Percentiles rank a stretch among this genome's conserved stretches.
Conservation (phyloP, 1,140 invertebrate genomes). For the Brachystomella parvula region DNA sequence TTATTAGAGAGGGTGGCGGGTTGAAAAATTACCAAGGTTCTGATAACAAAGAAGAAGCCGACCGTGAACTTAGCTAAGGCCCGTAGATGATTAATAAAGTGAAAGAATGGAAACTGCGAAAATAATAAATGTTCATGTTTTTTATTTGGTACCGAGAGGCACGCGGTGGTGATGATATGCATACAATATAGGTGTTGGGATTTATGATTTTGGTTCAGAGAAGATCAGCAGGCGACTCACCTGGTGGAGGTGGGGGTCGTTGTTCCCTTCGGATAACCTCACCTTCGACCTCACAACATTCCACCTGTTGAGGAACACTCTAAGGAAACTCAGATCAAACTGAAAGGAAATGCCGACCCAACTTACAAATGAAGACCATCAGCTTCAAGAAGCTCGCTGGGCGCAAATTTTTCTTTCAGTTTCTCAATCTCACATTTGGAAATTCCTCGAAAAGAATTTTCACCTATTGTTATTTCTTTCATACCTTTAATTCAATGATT, state of each 20-base stretch:
- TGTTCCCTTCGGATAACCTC: slow-evolving; percentile 6
- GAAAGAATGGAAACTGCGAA: slow-evolving; percentile 30
- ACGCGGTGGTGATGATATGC: slow-evolving; percentile 38
- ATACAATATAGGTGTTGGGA: slow-evolving; percentile 34
- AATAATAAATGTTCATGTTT: slow-evolving; percentile 34
- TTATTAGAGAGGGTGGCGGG: too few species aligned
- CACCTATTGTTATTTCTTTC: background rate
- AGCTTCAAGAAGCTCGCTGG: slow-evolving; percentile 24
- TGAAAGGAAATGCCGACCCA: too few species aligned
- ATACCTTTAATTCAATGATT: background rate
- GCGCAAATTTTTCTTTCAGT: slow-evolving; percentile 39
- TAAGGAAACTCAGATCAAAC: slow-evolving; percentile 11
- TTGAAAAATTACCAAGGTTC: background rate
- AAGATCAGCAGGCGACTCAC: slow-evolving; percentile 32
- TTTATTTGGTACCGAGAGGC: slow-evolving; percentile 2
- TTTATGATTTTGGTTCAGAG: slow-evolving; percentile 29
- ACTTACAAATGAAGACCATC: too few species aligned
- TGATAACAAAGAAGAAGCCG: background rate
- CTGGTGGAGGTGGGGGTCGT: slow-evolving; percentile 35
- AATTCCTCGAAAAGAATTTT: background rate
- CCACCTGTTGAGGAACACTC: slow-evolving; percentile 29
- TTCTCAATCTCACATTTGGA: slow-evolving; percentile 15
- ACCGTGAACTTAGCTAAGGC: background rate
- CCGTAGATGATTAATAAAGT: background rate
- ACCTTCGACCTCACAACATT: slow-evolving; percentile 35